Evolutionary conservation across 2,113 vertebrate species (phyloP), one percentile per base, ranked within the genome.

Genomic region (Rafetus swinhoei): DNA sequence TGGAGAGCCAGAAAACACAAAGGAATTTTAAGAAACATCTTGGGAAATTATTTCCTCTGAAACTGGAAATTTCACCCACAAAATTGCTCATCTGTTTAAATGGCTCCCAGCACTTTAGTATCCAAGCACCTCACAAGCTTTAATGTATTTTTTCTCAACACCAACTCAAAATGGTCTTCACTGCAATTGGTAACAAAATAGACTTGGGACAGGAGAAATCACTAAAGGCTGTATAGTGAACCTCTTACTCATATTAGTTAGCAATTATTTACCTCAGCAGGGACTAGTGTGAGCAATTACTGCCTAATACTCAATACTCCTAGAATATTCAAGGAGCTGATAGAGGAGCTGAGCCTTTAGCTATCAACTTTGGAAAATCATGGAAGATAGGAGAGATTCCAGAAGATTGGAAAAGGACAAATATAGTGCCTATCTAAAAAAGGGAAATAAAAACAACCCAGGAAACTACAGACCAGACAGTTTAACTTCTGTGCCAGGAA

Each of bases 1-100:
- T 72, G 89, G 81, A 93, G 84, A 97, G 90, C 86, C 95, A 97
- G 93, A 95, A 95, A 87, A 88, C 27, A 86, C 55, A 90, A 50
- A 45, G 22, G 62, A 53, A 77, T 88, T 94, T 96, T 84, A 89
- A 88, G 85, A 85, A 95, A 86, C 35, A 93, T 93, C 83, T 52
- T 95, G 94, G 94, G 94, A 21, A 92, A 83, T 86, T 89, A 94
- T 86, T 88, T 95, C 94, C 90, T 94, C 88, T 94, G 18, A 80
- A 92, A 90, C 45, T 83, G 87, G 80, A 81, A 52, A 1, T 86
- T 95, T 56, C 88, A 76, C 76, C 94, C 96, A 45, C 85, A 55
- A 59, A 91, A 59, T 90, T 39, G 56, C 11, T 84, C 59, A 86
- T 24, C 62, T 19, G 29, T 69, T 72, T 72, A 72, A 21, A 21